These are phyloP conservation scores for Papilio polyxenes DNA, from an alignment of 1,140 invertebrate species.

Conservation along the genomic window DNA sequence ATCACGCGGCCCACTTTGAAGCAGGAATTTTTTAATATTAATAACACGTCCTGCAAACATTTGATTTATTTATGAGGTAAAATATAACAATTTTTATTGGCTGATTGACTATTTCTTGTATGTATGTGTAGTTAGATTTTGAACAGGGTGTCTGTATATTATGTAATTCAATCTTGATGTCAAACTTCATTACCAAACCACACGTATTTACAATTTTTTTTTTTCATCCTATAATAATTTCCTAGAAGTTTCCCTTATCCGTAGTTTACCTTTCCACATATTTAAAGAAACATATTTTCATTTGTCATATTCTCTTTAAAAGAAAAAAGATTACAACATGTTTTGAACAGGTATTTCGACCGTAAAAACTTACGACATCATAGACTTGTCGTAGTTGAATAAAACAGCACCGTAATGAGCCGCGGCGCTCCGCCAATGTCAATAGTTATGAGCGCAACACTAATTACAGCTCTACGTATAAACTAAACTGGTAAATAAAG, in stretches of 20 bases:
- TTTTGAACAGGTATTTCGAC: neutral
- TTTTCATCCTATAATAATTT: no score
- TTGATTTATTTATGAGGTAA: slow-evolving; percentile 12
- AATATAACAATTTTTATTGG: neutral
- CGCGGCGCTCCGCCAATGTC: neutral
- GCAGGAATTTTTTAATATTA: neutral
- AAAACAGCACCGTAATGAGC: neutral
- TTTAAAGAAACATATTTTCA: neutral
- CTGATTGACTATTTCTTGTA: neutral
- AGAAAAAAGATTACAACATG: neutral
- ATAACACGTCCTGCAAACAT: neutral
- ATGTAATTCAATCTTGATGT: neutral
- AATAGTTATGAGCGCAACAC: neutral
- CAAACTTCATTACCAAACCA: no score
- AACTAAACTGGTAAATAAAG: neutral
- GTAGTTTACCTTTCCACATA: no score
- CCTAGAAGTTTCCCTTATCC: no score
- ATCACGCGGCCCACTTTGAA: neutral
- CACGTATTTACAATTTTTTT: no score
- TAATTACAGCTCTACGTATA: neutral
- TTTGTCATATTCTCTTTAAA: neutral
- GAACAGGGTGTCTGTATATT: no score
- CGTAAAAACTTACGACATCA: neutral
- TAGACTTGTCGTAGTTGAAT: neutral
- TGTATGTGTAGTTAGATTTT: no score